phyloP scores from a whole-genome alignment of 2,797 vertebrate species.

The Sebastes iracundus region DNA sequence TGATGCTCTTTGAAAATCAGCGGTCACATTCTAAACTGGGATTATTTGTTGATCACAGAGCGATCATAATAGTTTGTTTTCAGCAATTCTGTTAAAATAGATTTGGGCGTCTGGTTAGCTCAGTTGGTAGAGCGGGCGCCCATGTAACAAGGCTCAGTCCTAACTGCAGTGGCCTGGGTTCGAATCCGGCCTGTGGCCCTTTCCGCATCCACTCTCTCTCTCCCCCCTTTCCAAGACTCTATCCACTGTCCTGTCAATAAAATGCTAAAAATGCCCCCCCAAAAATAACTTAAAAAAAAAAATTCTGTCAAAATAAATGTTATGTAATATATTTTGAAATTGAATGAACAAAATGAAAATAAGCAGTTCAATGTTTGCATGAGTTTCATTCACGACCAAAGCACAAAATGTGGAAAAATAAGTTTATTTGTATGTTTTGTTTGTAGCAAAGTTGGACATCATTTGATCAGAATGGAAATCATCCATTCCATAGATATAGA shows the following conservation, averaged over 20 bases:
- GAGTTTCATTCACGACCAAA: background rate
- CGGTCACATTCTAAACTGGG: background rate
- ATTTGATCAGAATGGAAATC: background rate
- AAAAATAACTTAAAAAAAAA: too few relatives aligned
- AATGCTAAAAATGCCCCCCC: too few relatives aligned
- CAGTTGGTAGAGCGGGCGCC: too few relatives aligned
- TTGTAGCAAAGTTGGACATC: background rate
- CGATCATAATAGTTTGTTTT: background rate
- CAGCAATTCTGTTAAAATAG: background rate
- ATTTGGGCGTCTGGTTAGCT: too few relatives aligned
- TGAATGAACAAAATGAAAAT: background rate
- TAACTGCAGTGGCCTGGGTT: too few relatives aligned
- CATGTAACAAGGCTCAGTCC: too few relatives aligned
- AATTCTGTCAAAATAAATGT: background rate
- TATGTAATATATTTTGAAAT: background rate
- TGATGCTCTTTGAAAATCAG: background rate
- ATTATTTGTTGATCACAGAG: background rate
- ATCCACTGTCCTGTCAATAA: too few relatives aligned
- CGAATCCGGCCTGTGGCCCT: too few relatives aligned
- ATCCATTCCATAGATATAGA: background rate
- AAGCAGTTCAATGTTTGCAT: background rate
- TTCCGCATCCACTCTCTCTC: too few relatives aligned
- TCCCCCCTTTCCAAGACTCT: too few relatives aligned
- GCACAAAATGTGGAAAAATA: constrained; percentile 8
- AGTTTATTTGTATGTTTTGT: background rate